Evolutionary conservation across 2,888 invertebrate species (phyloP).

Genomic region (Ferrisia virgata): DNA sequence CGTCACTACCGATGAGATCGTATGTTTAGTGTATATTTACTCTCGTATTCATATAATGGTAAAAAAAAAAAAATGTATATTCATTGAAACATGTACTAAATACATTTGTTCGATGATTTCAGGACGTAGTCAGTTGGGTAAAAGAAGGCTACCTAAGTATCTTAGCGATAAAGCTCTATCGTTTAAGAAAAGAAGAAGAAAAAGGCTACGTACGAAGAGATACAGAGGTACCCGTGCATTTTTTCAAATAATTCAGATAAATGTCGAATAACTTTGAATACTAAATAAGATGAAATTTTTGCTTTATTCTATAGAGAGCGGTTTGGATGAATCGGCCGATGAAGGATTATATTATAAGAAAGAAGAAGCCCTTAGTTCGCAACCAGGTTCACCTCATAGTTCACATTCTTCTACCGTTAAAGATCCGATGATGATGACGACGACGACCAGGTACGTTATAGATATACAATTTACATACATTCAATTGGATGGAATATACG

Average conservation of each 20-base stretch:
- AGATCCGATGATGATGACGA: slow-evolving; percentile 17
- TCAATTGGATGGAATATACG: background rate
- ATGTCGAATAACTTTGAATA: too few species aligned
- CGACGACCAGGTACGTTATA: background rate
- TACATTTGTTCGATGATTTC: background rate
- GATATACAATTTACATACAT: background rate
- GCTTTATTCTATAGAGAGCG: slow-evolving; percentile 1
- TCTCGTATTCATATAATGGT: too few species aligned
- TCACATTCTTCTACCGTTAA: slow-evolving; percentile 43
- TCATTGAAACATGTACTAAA: background rate
- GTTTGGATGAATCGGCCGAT: slow-evolving; percentile 38
- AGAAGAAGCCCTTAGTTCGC: slow-evolving; percentile 43
- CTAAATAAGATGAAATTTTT: background rate
- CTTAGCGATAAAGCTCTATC: slow-evolving; percentile 31
- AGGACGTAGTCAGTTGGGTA: slow-evolving; percentile 43
- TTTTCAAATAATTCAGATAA: too few species aligned
- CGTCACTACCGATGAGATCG: slow-evolving; percentile 41
- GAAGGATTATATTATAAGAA: slow-evolving; percentile 41
- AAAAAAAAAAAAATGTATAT: background rate
- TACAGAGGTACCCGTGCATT: background rate
- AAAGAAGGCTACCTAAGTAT: slow-evolving; percentile 39
- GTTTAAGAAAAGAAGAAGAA: slow-evolving; percentile 38
- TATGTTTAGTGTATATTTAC: too few species aligned
- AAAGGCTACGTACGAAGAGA: slow-evolving; percentile 20
- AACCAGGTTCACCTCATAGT: slow-evolving; percentile 42